phyloP scores from a whole-genome alignment of 2,113 vertebrate species.

The Microtus richardsoni region DNA sequence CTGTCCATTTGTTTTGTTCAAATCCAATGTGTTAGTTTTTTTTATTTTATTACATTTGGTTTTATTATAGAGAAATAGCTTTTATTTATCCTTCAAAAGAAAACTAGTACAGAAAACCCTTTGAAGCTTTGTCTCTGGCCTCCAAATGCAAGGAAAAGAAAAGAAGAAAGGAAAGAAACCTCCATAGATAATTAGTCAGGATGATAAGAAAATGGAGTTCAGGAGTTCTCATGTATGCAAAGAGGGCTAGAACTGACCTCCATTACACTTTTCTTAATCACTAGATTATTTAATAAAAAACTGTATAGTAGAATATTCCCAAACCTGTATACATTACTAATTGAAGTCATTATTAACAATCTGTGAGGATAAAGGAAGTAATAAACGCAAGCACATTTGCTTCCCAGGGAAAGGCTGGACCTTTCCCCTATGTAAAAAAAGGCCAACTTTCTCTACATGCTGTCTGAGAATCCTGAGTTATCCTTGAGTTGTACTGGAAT shows the following conservation, averaged over 20 bases:
- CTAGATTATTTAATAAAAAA: conserved; percentile 25
- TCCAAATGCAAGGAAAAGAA: background rate
- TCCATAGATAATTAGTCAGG: background rate
- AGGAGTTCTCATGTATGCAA: background rate
- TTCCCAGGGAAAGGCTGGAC: background rate
- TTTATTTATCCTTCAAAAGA: conserved; percentile 38
- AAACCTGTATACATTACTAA: background rate
- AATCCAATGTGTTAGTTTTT: background rate
- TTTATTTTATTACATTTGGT: background rate
- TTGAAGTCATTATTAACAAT: conserved; percentile 1
- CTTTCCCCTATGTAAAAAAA: background rate
- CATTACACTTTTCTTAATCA: background rate
- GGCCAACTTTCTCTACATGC: background rate
- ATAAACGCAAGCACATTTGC: background rate
- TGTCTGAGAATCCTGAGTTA: background rate
- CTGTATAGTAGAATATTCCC: background rate
- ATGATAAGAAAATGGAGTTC: background rate
- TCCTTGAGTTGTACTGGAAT: background rate
- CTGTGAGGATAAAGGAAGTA: background rate
- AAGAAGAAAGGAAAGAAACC: background rate
- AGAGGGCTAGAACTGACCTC: background rate
- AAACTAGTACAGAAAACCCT: background rate
- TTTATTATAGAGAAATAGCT: background rate
- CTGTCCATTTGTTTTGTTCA: background rate
- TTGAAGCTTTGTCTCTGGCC: background rate